A percentile compares a stretch with the other conserved stretches of the same genome.
phyloP scores from a whole-genome alignment of 2,113 vertebrate genomes.

The Amazona vittata region DNA sequence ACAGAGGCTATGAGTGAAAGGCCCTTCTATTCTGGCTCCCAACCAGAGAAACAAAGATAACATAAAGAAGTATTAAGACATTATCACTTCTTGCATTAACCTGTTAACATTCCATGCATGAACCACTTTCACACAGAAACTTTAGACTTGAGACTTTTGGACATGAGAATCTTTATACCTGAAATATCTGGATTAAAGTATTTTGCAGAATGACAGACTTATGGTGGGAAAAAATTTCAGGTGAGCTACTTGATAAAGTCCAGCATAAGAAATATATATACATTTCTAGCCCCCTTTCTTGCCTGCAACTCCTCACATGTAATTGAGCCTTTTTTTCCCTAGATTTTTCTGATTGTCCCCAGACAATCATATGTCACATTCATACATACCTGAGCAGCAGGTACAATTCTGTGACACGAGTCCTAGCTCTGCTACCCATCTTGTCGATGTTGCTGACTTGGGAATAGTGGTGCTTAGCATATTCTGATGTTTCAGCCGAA shows the following conservation, averaged over 20 bases:
- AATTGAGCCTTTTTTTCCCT: not conserved
- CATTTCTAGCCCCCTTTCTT: not conserved
- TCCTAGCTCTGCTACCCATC: not conserved
- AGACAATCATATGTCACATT: not conserved
- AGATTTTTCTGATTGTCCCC: not conserved
- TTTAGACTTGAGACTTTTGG: not conserved
- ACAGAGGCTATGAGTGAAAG: constrained; percentile 2
- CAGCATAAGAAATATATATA: not conserved
- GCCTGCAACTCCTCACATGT: not conserved
- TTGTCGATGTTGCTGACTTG: accelerated
- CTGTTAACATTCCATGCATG: not conserved
- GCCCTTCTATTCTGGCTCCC: not conserved
- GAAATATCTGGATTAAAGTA: not conserved
- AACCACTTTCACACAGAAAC: constrained; percentile 27
- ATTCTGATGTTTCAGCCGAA: not conserved
- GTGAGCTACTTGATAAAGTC: not conserved
- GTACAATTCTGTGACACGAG: not conserved
- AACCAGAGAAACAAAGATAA: constrained; percentile 37
- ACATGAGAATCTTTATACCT: not conserved
- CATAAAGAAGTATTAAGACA: not conserved
- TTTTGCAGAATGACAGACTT: not conserved
- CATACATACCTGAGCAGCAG: not conserved
- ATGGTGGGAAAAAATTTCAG: not conserved
- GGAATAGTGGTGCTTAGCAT: not conserved
- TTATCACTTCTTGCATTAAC: not conserved